These are phyloP conservation scores for Grammomys dolichurus DNA, from an alignment of 2,113 vertebrate genomes.

Conservation along the genomic window DNA sequence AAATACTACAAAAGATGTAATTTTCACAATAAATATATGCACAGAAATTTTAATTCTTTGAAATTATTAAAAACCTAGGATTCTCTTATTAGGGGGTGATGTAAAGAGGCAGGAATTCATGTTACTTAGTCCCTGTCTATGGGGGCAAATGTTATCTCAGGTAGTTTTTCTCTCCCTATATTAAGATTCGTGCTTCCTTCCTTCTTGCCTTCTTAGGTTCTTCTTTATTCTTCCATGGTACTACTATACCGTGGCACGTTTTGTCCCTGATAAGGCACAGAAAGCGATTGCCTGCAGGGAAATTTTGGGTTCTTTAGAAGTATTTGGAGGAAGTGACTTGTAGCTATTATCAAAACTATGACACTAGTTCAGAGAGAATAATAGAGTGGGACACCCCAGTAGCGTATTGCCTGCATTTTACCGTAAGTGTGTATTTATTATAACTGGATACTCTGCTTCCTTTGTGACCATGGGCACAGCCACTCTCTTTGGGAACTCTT, in stretches of 20 bases:
- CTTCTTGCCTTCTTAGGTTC: background rate
- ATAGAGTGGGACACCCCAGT: background rate
- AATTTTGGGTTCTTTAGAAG: slow-evolving; percentile 40
- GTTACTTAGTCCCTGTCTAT: slow-evolving; percentile 1
- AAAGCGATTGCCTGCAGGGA: background rate
- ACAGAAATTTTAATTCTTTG: slow-evolving; percentile 40
- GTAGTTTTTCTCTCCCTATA: slow-evolving; percentile 66
- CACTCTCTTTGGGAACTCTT: background rate
- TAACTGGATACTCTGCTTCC: slow-evolving; percentile 48
- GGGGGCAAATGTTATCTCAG: slow-evolving; percentile 70
- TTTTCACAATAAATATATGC: slow-evolving; percentile 34
- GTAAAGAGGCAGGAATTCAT: background rate
- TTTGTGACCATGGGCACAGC: background rate
- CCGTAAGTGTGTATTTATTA: background rate
- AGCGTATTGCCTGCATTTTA: background rate
- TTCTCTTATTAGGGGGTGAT: slow-evolving; percentile 31
- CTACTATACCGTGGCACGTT: background rate
- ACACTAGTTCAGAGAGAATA: background rate
- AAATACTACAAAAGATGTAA: slow-evolving; percentile 56
- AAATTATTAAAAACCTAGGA: slow-evolving; percentile 19
- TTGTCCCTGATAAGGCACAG: background rate
- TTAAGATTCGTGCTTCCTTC: slow-evolving; percentile 15
- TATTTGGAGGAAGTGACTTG: background rate
- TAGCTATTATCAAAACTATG: background rate
- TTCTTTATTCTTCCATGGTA: background rate